Percentiles rank a stretch among this genome's conserved stretches.
Evolutionary conservation across 2,888 invertebrate genomes (phyloP).

Genomic region (Gortyna flavago): DNA sequence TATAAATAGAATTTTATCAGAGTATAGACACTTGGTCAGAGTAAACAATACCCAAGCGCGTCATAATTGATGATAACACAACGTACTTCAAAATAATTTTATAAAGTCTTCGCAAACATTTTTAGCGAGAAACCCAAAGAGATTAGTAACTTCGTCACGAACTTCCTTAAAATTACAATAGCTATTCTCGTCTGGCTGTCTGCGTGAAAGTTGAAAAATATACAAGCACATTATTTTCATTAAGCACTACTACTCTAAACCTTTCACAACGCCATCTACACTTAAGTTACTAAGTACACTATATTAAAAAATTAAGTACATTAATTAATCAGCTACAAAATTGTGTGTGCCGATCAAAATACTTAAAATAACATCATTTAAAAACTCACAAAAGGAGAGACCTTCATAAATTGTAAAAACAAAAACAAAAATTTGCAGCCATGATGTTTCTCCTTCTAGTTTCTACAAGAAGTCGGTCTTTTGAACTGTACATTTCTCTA

Average conservation of each 20-base stretch:
- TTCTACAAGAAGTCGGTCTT: neutral
- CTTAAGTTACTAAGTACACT: neutral
- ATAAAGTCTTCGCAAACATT: neutral
- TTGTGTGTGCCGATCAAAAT: neutral
- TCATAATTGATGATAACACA: neutral
- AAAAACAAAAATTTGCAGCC: too few species aligned
- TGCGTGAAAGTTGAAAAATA: neutral
- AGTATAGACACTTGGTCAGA: neutral
- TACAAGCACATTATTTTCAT: neutral
- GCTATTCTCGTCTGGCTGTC: neutral
- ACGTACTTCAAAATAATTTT: neutral
- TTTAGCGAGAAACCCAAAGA: neutral
- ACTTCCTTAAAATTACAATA: neutral
- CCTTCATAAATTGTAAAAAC: neutral
- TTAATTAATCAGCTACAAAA: neutral
- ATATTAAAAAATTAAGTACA: too few species aligned
- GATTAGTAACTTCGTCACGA: neutral
- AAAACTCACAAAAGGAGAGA: neutral
- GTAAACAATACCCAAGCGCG: neutral
- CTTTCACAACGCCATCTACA: neutral
- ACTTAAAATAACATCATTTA: neutral
- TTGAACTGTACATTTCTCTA: neutral
- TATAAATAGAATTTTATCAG: constrained; percentile 17
- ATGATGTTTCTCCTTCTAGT: neutral
- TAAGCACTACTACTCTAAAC: neutral